Evolutionary conservation across 53 echinoderm and acorn worm genomes (phyloP).

Genomic region (Holothuria scabra): DNA sequence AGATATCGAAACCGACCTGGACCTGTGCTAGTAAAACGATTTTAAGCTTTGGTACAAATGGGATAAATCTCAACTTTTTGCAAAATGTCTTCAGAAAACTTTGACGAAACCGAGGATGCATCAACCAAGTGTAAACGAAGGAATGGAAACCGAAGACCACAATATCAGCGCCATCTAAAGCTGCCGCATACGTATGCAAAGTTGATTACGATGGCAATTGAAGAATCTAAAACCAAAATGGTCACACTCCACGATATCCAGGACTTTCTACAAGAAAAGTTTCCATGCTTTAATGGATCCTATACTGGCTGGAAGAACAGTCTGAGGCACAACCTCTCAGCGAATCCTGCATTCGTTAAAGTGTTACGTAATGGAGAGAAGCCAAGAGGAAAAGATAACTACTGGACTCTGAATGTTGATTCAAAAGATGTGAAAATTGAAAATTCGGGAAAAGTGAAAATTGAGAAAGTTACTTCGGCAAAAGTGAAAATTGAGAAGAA

Average conservation of each 20-base stretch:
- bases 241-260: slow-evolving; percentile 64
- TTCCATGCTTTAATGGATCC: slow-evolving; percentile 54
- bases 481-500: not conserved
- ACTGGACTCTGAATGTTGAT: slow-evolving; percentile 32
- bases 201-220: slow-evolving; percentile 65
- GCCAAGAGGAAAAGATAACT: slow-evolving; percentile 42
- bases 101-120: no score
- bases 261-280: slow-evolving; percentile 38
- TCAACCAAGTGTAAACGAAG: not conserved
- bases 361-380: slow-evolving; percentile 38
- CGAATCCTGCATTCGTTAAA: slow-evolving; percentile 56
- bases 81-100: no score
- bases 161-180: slow-evolving; percentile 46
- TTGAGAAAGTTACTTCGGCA: not conserved
- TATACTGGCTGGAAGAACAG: slow-evolving; percentile 67
- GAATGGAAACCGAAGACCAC: slow-evolving; percentile 1
- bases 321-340: slow-evolving; percentile 60
- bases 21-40: no score
- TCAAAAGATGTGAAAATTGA: no score
- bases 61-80: no score
- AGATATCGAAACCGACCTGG: no score
- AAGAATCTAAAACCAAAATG: slow-evolving; percentile 50
- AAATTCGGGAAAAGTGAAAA: not conserved
- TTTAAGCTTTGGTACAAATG: no score
- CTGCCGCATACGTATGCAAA: slow-evolving; percentile 63